Percentiles rank a stretch among this genome's conserved stretches.
Conservation (phyloP, 1,140 invertebrate genomes). For the Rhopalosiphum padi region DNA sequence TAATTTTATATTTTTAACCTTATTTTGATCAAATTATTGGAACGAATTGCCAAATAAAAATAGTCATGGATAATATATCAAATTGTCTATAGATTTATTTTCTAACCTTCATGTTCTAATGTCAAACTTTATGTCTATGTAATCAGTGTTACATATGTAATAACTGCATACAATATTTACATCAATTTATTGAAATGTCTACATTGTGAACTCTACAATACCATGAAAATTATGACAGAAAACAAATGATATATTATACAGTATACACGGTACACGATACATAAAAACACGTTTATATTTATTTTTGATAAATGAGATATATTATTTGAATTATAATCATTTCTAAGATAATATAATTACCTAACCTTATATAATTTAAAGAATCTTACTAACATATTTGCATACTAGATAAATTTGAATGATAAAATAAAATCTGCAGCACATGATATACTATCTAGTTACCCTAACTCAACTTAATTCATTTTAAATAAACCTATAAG, state of each 20-base stretch:
- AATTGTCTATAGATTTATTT: not conserved
- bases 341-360: not conserved
- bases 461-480: too few relatives aligned
- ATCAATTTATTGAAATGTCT: not conserved
- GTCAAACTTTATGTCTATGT: not conserved
- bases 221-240: not conserved
- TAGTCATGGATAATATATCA: not conserved
- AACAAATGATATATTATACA: not conserved
- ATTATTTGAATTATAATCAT: not conserved
- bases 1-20: constrained; percentile 21
- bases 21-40: not conserved
- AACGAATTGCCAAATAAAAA: constrained; percentile 17
- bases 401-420: too few relatives aligned
- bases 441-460: too few relatives aligned
- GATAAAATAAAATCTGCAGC: too few relatives aligned
- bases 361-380: too few relatives aligned
- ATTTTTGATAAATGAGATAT: not conserved
- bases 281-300: not conserved
- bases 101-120: not conserved
- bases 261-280: not conserved
- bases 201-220: not conserved
- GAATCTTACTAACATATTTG: too few relatives aligned
- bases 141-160: not conserved
- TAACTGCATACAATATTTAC: not conserved
- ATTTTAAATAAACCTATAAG: too few relatives aligned